These are phyloP conservation scores for Poeciliopsis prolifica DNA, from an alignment of 2,113 vertebrate species.

Conservation along the genomic window DNA sequence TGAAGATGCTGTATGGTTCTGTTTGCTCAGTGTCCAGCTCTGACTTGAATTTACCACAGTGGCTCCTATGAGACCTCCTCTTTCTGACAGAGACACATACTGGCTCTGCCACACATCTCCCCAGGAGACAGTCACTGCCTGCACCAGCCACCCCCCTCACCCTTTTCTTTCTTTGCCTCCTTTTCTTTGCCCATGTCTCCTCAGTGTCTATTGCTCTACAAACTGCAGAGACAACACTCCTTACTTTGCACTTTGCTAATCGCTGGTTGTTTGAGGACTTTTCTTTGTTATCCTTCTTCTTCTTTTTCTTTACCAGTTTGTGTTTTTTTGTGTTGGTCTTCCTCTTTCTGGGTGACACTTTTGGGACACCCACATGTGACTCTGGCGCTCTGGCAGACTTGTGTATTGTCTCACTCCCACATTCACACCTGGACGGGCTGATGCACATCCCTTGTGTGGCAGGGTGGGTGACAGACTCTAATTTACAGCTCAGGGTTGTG, in stretches of 20 bases:
- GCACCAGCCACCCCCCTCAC: slow-evolving; percentile 34
- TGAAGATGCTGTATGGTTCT: slow-evolving; percentile 40
- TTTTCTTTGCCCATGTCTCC: slow-evolving; percentile 54
- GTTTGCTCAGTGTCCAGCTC: slow-evolving; percentile 48
- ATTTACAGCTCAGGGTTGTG: slow-evolving; percentile 82
- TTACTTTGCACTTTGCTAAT: slow-evolving; percentile 72
- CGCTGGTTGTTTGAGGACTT: slow-evolving; percentile 67
- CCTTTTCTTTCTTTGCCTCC: slow-evolving; percentile 35
- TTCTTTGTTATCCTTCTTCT: slow-evolving; percentile 69
- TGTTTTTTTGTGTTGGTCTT: slow-evolving; percentile 57
- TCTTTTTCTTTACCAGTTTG: slow-evolving; percentile 55
- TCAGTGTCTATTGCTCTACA: slow-evolving; percentile 49
- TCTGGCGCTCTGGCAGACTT: slow-evolving; percentile 39
- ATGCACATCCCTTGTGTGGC: slow-evolving; percentile 54
- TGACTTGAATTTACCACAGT: slow-evolving; percentile 47
- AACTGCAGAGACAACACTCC: slow-evolving; percentile 78
- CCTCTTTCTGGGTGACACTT: slow-evolving; percentile 58
- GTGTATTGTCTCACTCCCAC: slow-evolving; percentile 51
- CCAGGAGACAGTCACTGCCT: slow-evolving; percentile 63
- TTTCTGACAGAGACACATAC: slow-evolving; percentile 70
- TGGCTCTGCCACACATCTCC: slow-evolving; percentile 62
- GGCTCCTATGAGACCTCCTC: slow-evolving; percentile 66
- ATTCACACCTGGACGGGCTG: slow-evolving; percentile 70
- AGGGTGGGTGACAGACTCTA: slow-evolving; percentile 74
- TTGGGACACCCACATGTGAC: slow-evolving; percentile 42